Evolutionary conservation across 2,113 vertebrate genomes (phyloP).

Genomic region (Callionymus lyra): DNA sequence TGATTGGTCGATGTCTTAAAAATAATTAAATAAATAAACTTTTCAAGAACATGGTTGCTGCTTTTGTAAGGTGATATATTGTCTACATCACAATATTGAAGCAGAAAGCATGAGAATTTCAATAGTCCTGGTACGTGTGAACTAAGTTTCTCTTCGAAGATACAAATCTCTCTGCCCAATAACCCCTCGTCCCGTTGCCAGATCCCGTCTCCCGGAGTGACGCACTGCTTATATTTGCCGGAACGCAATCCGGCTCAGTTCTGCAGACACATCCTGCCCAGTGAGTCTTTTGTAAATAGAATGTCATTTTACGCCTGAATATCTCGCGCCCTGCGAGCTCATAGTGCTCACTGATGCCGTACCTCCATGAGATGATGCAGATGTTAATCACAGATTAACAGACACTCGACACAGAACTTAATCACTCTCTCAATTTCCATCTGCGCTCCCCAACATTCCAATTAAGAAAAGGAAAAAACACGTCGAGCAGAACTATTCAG

Average conservation of each 20-base stretch:
- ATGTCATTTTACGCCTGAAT: conserved; percentile 64
- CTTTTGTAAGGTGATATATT: no score
- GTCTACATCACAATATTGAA: no score
- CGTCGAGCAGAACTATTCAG: conserved; percentile 49
- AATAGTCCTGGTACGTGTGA: no score
- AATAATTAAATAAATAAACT: no score
- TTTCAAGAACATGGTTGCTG: no score
- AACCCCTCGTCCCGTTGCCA: conserved; percentile 28
- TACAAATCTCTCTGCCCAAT: conserved; percentile 31
- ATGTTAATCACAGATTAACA: conserved; percentile 67
- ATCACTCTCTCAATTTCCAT: conserved; percentile 52
- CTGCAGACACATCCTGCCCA: conserved; percentile 56
- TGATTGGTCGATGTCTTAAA: no score
- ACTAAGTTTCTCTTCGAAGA: background rate
- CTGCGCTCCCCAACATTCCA: conserved; percentile 47
- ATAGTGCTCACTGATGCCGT: conserved; percentile 51
- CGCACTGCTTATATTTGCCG: conserved; percentile 46
- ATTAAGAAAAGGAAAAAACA: conserved; percentile 53
- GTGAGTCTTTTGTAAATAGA: conserved; percentile 65
- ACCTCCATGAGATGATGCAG: conserved; percentile 56
- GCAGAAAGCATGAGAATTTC: no score
- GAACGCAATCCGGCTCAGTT: conserved; percentile 43
- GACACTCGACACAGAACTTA: conserved; percentile 54
- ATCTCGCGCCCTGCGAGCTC: conserved; percentile 56
- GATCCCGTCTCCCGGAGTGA: conserved; percentile 33